Evolutionary conservation across 2,113 vertebrate species (phyloP), one percentile per base, ranked within the genome.

Genomic region (Amblyornis subalaris): DNA sequence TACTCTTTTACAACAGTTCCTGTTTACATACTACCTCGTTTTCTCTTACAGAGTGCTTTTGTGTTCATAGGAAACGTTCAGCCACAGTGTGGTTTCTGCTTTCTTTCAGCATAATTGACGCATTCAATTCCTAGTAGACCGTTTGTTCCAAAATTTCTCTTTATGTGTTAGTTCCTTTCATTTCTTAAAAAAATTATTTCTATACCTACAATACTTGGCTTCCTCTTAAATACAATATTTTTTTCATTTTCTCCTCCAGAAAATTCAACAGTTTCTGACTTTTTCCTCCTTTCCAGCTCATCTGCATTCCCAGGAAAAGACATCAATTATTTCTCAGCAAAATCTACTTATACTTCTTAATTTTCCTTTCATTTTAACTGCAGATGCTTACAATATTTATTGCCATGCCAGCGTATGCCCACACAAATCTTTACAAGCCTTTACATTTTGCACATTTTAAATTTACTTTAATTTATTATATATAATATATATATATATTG

Each of bases 381-480:
- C 8, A 83, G 40, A 75, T 44, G 10, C 7, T 82, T 93, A 17
- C 3, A 28, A 14, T 61, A 48, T 33, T 75, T 78, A 23, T 85
- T 40, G 2, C 13, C 21, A 65, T 31, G 17, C 1, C 31, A 65
- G 1, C 6, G 45, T 76, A 64, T 1, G 4, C 9, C 3, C 45
- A 45, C 47, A 45, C 5, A 83, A 62, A 69, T 51, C 2, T 69
- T 85, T 29, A 36, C 2, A 77, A 70, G 3, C 1, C 4, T 72
- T 65, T 76, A 24, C 23, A 72, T 55, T 81, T 40, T 57, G 16
- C 8, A 14, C 23, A 45, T 53, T 75, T 54, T 67, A 17, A 3
- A 51, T 58, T 88, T 70, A n/a, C 1, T 29, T 70, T 26, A 65
- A 65, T 57, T 64, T 53, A 44, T 31, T 11, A 36, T 72, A 87